A percentile compares a stretch with the other conserved stretches of the same genome.
Conservation (phyloP, 2,797 vertebrate species). For the Tapera naevia region DNA sequence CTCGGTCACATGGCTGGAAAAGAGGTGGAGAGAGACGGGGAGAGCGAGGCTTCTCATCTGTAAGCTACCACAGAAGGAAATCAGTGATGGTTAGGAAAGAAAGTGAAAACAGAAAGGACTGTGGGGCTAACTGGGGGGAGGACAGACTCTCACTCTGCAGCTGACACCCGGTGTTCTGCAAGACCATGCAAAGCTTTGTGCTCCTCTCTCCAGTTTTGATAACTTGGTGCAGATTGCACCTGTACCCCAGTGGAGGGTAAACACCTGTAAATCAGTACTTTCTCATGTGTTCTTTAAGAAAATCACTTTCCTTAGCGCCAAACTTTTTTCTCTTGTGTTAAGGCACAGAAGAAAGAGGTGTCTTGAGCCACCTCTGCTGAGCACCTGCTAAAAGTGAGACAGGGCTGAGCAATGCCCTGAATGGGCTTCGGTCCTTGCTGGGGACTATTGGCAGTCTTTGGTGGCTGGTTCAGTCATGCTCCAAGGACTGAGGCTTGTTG, state of each 20-base stretch:
- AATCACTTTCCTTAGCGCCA: neutral
- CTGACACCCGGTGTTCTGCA: neutral
- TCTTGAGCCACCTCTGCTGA: neutral
- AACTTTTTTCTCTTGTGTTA: neutral
- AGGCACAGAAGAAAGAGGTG: neutral
- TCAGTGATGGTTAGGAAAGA: neutral
- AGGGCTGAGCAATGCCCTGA: neutral
- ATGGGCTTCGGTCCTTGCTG: fast-evolving
- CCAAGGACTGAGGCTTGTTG: neutral
- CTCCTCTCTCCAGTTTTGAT: neutral
- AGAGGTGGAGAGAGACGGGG: neutral
- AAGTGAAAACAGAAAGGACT: conserved; percentile 14
- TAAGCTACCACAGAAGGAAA: neutral
- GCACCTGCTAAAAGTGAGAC: fast-evolving
- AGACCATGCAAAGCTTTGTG: neutral
- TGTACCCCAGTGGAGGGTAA: too few relatives aligned
- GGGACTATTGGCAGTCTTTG: neutral
- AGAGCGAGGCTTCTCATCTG: neutral
- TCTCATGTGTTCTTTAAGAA: neutral
- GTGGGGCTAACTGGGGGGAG: neutral
- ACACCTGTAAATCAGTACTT: neutral
- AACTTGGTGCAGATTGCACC: neutral
- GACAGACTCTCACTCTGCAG: neutral
- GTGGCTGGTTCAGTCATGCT: neutral
- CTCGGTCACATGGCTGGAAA: conserved; percentile 11